phyloP scores from a whole-genome alignment of 1,140 invertebrate genomes.

The Mylabris phalerata region DNA sequence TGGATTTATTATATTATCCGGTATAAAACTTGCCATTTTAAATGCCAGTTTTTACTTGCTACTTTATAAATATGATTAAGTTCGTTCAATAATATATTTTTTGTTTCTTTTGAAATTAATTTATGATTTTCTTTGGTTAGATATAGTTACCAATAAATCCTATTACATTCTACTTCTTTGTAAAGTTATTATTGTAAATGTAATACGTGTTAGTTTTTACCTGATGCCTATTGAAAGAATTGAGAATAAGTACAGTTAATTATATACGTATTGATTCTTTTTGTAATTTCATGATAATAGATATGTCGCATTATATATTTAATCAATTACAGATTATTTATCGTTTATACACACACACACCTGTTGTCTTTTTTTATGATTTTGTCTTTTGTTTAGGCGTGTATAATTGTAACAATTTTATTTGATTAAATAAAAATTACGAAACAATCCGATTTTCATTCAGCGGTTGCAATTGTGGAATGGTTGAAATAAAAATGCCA shows the following conservation, averaged over 20 bases:
- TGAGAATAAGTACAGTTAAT: conserved; percentile 17
- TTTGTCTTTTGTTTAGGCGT: conserved; percentile 25
- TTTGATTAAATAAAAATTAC: conserved; percentile 20
- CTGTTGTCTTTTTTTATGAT: conserved; percentile 1
- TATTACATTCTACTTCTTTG: conserved; percentile 21
- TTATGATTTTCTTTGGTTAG: conserved; percentile 12
- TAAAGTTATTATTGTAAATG: conserved; percentile 6
- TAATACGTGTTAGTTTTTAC: conserved; percentile 18
- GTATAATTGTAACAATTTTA: conserved; percentile 28
- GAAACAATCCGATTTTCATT: not conserved
- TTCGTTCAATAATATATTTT: not conserved
- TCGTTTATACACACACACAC: conserved; percentile 10
- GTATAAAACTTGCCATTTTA: conserved; percentile 32
- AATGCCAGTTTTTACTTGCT: conserved; percentile 36
- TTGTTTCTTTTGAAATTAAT: conserved; percentile 4
- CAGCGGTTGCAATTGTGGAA: not conserved
- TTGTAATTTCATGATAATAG: conserved; percentile 16
- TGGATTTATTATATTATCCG: conserved; percentile 14
- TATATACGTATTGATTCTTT: not conserved
- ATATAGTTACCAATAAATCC: conserved; percentile 28
- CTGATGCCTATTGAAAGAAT: conserved; percentile 12
- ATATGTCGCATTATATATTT: conserved; percentile 23
- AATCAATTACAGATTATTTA: conserved; percentile 24
- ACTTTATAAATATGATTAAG: conserved; percentile 22
- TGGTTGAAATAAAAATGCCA: conserved; percentile 3